A percentile compares a stretch with the other conserved stretches of the same genome.
phyloP scores from a whole-genome alignment of 1,140 invertebrate species.

The Heliconius himera region DNA sequence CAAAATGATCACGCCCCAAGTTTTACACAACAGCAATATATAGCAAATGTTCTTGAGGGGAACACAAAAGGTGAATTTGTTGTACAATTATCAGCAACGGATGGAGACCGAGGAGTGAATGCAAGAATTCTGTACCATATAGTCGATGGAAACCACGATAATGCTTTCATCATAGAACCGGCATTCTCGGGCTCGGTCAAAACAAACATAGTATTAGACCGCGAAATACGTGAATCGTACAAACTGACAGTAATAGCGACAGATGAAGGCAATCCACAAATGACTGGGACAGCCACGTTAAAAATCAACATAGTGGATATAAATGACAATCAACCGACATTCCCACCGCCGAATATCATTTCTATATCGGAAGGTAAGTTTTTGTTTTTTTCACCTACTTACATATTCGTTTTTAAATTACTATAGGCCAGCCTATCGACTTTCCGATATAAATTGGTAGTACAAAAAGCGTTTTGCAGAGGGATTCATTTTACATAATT shows the following conservation, averaged over 20 bases:
- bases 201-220: slow-evolving; percentile 96
- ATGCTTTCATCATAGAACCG: slow-evolving; percentile 96
- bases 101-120: slow-evolving; percentile 92
- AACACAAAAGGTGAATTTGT: slow-evolving; percentile 95
- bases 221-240: slow-evolving; percentile 95
- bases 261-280: slow-evolving; percentile 95
- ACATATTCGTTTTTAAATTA: slow-evolving; percentile 72
- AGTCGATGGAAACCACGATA: slow-evolving; percentile 97
- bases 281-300: slow-evolving; percentile 94
- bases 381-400: slow-evolving; percentile 53
- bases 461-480: slow-evolving; percentile 73
- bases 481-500: slow-evolving; percentile 78
- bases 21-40: slow-evolving; percentile 94
- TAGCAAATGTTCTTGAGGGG: slow-evolving; percentile 94
- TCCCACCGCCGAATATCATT: slow-evolving; percentile 93
- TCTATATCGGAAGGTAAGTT: slow-evolving; percentile 92
- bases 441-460: slow-evolving; percentile 75
- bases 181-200: slow-evolving; percentile 95
- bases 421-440: slow-evolving; percentile 63
- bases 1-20: slow-evolving; percentile 97
- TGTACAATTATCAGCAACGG: slow-evolving; percentile 91
- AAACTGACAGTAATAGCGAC: slow-evolving; percentile 95
- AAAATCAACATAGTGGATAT: slow-evolving; percentile 93
- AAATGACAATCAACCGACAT: slow-evolving; percentile 98
- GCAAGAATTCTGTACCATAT: slow-evolving; percentile 95